Conservation (phyloP, 2,888 invertebrate species). For the Eudemis profundana region DNA sequence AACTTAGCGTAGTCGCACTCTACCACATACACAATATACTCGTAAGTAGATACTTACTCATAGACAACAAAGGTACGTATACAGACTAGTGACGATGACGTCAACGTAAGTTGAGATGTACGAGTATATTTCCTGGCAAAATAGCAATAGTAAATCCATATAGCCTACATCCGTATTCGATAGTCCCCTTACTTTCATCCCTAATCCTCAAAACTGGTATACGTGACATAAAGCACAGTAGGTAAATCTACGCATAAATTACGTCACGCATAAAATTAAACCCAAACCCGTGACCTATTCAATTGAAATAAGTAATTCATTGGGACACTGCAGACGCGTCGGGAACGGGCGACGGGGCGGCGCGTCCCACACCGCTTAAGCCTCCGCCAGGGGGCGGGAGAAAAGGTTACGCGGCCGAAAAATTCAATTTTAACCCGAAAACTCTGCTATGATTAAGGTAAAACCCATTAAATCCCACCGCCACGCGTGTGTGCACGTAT, state of each 20-base stretch:
- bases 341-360: constrained; percentile 23
- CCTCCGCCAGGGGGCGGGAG: constrained; percentile 67
- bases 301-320: constrained; percentile 18
- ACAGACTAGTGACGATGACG: no score
- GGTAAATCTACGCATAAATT: no score
- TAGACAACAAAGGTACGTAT: no score
- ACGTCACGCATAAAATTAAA: background rate
- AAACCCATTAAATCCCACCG: constrained; percentile 48
- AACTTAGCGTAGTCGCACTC: no score
- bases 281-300: constrained; percentile 13
- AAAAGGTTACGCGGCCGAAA: constrained; percentile 59
- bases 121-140: no score
- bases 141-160: no score
- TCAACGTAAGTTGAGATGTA: no score
- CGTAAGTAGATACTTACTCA: no score
- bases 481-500: constrained; percentile 48
- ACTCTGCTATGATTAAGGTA: constrained; percentile 79
- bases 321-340: background rate
- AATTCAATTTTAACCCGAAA: constrained; percentile 65
- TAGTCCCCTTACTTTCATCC: background rate
- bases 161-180: background rate
- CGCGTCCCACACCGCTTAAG: constrained; percentile 27
- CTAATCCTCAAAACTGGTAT: background rate
- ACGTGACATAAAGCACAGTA: background rate
- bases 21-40: no score